A percentile compares a stretch with the other conserved stretches of the same genome.
phyloP scores from a whole-genome alignment of 2,888 invertebrate genomes.

The Oxystoma pomonae region DNA sequence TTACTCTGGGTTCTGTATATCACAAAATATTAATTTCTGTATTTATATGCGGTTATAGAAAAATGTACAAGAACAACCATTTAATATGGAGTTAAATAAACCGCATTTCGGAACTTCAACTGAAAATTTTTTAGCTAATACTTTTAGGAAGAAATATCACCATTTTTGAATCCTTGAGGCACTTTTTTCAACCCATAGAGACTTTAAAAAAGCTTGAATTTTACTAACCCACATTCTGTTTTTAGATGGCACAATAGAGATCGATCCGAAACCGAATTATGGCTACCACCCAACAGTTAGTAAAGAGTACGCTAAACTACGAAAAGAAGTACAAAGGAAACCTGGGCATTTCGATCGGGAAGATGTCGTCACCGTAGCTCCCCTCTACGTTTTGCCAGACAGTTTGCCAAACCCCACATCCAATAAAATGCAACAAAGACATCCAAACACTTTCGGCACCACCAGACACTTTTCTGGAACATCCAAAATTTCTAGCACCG shows the following conservation, averaged over 20 bases:
- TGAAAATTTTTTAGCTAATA: no score
- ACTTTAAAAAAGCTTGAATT: no score
- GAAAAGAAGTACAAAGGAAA: conserved; percentile 44
- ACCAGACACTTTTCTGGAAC: conserved; percentile 36
- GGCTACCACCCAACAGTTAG: conserved; percentile 52
- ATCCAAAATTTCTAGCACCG: conserved; percentile 15
- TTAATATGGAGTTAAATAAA: no score
- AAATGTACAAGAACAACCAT: no score
- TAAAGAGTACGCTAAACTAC: conserved; percentile 53
- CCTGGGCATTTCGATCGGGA: conserved; percentile 17
- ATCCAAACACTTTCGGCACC: conserved; percentile 36
- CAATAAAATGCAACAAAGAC: conserved; percentile 30
- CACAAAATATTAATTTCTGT: no score
- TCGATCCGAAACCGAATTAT: conserved; percentile 51
- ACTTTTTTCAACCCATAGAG: no score
- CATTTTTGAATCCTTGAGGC: no score
- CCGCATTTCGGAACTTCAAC: no score
- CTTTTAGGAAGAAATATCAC: no score
- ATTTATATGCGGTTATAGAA: no score
- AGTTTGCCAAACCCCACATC: conserved; percentile 26
- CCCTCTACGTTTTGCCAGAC: conserved; percentile 40
- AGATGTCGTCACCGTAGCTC: conserved; percentile 26
- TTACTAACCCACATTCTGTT: no score
- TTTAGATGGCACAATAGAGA: conserved; percentile 52
- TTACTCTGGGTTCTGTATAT: no score